phyloP scores from a whole-genome alignment of 2,888 invertebrate species.

The Patella pellucida region DNA sequence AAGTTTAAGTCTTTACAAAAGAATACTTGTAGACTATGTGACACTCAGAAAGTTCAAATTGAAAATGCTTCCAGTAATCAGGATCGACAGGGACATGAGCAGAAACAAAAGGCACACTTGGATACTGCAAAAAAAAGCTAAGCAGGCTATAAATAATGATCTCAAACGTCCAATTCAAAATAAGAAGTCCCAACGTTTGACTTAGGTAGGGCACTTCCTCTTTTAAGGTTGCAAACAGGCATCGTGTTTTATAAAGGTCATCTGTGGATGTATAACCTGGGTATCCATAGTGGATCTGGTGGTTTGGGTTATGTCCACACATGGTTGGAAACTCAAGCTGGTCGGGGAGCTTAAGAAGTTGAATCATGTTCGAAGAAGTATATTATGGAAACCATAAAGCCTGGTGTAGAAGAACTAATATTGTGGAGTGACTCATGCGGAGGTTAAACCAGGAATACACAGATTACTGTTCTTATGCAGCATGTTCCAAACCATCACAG shows the following conservation, averaged over 20 bases:
- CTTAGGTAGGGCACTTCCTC: no score
- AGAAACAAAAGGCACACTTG: no score
- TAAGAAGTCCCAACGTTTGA: not conserved
- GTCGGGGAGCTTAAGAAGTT: not conserved
- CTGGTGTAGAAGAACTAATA: not conserved
- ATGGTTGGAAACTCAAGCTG: not conserved
- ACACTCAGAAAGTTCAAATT: not conserved
- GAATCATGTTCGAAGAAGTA: not conserved
- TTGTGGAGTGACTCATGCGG: not conserved
- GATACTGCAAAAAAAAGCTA: not conserved
- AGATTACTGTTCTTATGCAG: not conserved
- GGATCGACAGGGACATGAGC: no score
- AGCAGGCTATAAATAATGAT: not conserved
- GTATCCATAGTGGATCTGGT: not conserved
- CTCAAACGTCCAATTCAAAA: not conserved
- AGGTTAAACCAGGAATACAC: not conserved
- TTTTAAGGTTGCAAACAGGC: no score
- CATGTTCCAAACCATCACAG: not conserved
- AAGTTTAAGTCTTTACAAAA: not conserved
- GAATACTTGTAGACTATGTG: not conserved
- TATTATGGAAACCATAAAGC: not conserved
- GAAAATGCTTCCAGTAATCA: not conserved
- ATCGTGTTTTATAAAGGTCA: not conserved
- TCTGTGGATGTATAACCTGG: not conserved
- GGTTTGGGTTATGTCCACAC: not conserved